phyloP scores from a whole-genome alignment of 2,888 invertebrate species.

The Slavum lentiscoides region DNA sequence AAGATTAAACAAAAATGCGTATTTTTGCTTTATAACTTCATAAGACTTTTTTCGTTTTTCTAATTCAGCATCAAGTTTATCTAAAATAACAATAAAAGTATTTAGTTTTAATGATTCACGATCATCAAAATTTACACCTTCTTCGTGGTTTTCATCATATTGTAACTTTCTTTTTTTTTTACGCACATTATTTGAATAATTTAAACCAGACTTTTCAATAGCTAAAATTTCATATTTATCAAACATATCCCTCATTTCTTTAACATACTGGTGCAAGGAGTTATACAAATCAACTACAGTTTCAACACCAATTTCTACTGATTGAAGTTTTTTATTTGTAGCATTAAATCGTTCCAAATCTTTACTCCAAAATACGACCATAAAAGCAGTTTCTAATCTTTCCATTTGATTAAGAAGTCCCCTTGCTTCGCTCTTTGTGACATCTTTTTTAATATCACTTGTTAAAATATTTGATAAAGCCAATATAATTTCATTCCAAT shows the following conservation, averaged over 20 bases:
- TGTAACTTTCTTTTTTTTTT: slow-evolving; percentile 1
- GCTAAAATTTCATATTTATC: no score
- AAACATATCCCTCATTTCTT: background rate
- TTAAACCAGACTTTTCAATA: slow-evolving; percentile 1
- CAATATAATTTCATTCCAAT: no score
- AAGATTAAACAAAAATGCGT: background rate
- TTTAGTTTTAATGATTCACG: slow-evolving; percentile 16
- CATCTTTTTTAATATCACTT: no score
- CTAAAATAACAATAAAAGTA: background rate
- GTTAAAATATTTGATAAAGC: no score
- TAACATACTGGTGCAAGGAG: background rate
- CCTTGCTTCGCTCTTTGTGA: no score
- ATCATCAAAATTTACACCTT: background rate
- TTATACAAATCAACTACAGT: background rate
- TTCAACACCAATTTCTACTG: background rate
- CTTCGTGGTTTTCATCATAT: background rate
- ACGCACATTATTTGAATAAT: background rate
- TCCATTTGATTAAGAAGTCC: no score
- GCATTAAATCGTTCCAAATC: background rate
- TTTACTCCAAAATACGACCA: background rate
- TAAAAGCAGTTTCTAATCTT: no score
- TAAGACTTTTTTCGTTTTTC: background rate
- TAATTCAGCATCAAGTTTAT: background rate
- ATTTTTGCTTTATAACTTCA: background rate
- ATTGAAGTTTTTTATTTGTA: background rate